A percentile compares a stretch with the other conserved stretches of the same genome.
Evolutionary conservation across 2,797 vertebrate species (phyloP).

Genomic region (Melanotaenia pygmaea): DNA sequence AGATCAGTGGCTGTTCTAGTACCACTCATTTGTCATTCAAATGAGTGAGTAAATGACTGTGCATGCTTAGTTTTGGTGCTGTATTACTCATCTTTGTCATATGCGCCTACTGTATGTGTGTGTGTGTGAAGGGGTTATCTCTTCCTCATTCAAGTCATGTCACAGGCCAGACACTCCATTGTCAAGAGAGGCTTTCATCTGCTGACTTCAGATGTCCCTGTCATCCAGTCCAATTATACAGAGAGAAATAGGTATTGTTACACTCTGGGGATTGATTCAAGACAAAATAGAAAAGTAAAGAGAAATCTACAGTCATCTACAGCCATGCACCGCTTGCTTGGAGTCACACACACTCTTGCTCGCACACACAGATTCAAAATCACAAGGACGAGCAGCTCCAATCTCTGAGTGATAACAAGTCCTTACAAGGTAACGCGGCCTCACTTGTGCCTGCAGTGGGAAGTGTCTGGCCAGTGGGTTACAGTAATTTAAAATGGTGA

Average conservation of each 20-base stretch:
- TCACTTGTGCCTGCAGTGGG: slow-evolving; percentile 49
- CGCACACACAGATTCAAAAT: slow-evolving; percentile 63
- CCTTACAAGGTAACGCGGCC: slow-evolving; percentile 57
- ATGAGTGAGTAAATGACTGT: slow-evolving; percentile 23
- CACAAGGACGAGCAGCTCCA: slow-evolving; percentile 69
- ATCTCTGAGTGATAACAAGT: slow-evolving; percentile 72
- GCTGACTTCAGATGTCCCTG: slow-evolving; percentile 85
- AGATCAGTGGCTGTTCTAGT: slow-evolving; percentile 27
- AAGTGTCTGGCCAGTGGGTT: slow-evolving; percentile 59
- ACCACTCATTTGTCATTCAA: slow-evolving; percentile 32
- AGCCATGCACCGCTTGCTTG: slow-evolving; percentile 52
- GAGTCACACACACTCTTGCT: slow-evolving; percentile 36
- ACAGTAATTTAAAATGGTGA: slow-evolving; percentile 66
- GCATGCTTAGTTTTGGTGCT: slow-evolving; percentile 16
- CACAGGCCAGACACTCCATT: slow-evolving; percentile 85
- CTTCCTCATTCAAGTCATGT: slow-evolving; percentile 86
- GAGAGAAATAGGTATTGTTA: slow-evolving; percentile 86
- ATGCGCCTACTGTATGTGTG: slow-evolving; percentile 33
- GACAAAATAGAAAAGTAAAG: slow-evolving; percentile 84
- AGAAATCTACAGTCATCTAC: slow-evolving; percentile 73
- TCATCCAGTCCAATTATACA: slow-evolving; percentile 88
- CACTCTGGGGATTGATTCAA: slow-evolving; percentile 85
- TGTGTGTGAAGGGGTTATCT: slow-evolving; percentile 68
- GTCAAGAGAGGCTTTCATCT: slow-evolving; percentile 86
- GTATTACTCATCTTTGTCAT: slow-evolving; percentile 39